These are phyloP conservation scores for Globodera rostochiensis DNA, from an alignment of 1,140 invertebrate genomes.

Conservation along the genomic window DNA sequence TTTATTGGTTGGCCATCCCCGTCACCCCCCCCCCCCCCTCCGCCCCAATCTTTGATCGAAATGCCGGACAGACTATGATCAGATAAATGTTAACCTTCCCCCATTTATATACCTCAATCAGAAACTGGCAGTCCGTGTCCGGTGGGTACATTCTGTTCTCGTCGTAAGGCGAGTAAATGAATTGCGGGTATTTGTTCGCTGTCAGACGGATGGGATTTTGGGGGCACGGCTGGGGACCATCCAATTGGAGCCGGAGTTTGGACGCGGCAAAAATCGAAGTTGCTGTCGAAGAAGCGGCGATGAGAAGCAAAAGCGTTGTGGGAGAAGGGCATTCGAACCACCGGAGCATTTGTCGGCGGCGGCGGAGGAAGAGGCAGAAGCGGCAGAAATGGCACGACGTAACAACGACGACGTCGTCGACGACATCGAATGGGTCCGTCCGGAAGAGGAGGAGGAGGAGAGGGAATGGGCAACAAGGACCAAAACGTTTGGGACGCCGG, in stretches of 20 bases:
- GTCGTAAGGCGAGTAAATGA: slow-evolving; percentile 51
- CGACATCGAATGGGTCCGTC: not conserved
- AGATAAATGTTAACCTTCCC: no score
- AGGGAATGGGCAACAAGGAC: not conserved
- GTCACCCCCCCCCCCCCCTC: no score
- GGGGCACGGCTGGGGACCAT: slow-evolving; percentile 26
- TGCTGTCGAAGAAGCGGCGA: slow-evolving; percentile 9
- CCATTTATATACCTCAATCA: slow-evolving; percentile 22
- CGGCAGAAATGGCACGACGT: no score
- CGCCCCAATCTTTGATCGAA: no score
- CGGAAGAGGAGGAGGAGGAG: not conserved
- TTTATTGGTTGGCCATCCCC: no score
- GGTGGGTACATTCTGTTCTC: slow-evolving; percentile 44
- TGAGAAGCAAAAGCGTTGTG: not conserved
- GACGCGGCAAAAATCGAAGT: not conserved
- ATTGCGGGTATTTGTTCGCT: slow-evolving; percentile 37
- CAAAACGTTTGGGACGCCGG: not conserved
- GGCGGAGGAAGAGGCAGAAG: not conserved
- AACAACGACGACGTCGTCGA: not conserved
- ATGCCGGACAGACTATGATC: no score
- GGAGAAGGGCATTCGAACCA: not conserved
- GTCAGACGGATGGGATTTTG: slow-evolving; percentile 45
- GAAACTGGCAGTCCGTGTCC: slow-evolving; percentile 48
- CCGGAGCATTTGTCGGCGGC: not conserved
- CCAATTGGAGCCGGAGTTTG: slow-evolving; percentile 17